Percentiles rank a stretch among this genome's conserved stretches.
Evolutionary conservation across 1,140 invertebrate genomes (phyloP).

Genomic region (Hirudo medicinalis): DNA sequence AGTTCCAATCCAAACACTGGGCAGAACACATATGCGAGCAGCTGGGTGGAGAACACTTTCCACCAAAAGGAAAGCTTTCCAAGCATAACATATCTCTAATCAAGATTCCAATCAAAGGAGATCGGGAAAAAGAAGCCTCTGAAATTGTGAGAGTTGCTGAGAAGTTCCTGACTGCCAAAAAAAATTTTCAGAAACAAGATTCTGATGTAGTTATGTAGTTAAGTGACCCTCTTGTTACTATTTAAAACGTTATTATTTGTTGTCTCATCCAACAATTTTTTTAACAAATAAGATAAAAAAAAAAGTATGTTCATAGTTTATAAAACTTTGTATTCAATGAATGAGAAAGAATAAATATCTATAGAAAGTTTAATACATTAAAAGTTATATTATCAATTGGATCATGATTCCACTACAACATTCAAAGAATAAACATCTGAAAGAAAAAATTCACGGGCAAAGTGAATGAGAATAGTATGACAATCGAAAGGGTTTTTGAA

Average conservation of each 20-base stretch:
- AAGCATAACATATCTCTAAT: not conserved
- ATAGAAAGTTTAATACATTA: not conserved
- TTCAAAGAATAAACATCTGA: not conserved
- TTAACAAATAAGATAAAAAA: too few relatives aligned
- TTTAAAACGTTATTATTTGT: too few relatives aligned
- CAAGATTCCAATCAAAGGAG: not conserved
- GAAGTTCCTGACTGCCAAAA: not conserved
- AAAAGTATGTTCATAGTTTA: too few relatives aligned
- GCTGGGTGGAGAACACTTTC: not conserved
- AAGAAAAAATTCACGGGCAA: not conserved
- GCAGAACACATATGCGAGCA: not conserved
- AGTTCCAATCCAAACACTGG: not conserved
- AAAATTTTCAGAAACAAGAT: too few relatives aligned
- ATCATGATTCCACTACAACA: not conserved
- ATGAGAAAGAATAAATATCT: too few relatives aligned
- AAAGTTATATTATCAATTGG: too few relatives aligned
- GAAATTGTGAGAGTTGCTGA: not conserved
- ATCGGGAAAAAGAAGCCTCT: not conserved
- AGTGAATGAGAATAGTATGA: not conserved
- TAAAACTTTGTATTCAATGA: too few relatives aligned
- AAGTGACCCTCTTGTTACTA: too few relatives aligned
- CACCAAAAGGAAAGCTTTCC: conserved; percentile 1
- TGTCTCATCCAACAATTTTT: too few relatives aligned
- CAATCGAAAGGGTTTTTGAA: not conserved
- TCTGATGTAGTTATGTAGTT: too few relatives aligned